Conservation (phyloP, 1,140 invertebrate genomes). For the Meloidogyne chitwoodi region DNA sequence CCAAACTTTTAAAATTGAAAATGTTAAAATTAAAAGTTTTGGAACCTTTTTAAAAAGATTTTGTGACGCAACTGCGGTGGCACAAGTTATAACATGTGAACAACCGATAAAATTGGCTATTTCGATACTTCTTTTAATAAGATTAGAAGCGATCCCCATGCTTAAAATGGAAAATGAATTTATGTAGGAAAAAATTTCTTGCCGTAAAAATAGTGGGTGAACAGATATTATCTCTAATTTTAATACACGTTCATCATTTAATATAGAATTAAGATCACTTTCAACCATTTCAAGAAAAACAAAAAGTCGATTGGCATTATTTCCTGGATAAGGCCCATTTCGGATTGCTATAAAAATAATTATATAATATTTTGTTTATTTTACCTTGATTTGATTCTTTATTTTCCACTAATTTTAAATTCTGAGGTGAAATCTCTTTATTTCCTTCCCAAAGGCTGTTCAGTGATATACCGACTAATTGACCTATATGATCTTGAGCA, state of each 20-base stretch:
- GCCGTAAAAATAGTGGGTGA: not conserved
- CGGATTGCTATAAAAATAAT: not conserved
- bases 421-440: not conserved
- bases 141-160: constrained; percentile 1
- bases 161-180: not conserved
- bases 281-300: constrained; percentile 8
- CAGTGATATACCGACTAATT: not conserved
- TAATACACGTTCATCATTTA: not conserved
- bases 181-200: not conserved
- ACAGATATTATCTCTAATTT: constrained; percentile 17
- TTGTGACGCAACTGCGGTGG: constrained; percentile 5
- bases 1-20: not conserved
- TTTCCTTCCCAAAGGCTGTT: not conserved
- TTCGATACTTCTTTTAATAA: not conserved
- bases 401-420: not conserved
- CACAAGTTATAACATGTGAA: constrained; percentile 6
- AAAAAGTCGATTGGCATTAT: constrained; percentile 12
- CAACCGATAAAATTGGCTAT: not conserved
- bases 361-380: not conserved
- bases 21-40: not conserved
- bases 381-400: not conserved
- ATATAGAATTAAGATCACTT: not conserved
- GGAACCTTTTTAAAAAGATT: constrained; percentile 15
- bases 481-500: not conserved
- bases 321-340: not conserved